phyloP scores from a whole-genome alignment of 2,113 vertebrate species.

The Sebastes schlegelii region DNA sequence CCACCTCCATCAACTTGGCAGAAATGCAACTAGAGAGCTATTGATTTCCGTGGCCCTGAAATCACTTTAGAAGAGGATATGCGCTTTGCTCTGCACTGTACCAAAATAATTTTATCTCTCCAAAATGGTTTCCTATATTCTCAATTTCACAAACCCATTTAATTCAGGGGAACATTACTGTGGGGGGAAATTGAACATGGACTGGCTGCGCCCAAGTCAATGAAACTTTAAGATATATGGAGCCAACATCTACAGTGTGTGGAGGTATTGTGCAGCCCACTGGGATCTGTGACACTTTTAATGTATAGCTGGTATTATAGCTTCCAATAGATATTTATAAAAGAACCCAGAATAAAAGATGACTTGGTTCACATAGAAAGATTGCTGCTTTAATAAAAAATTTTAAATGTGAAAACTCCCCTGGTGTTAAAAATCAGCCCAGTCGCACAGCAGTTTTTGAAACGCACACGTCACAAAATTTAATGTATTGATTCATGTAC shows the following conservation, averaged over 20 bases:
- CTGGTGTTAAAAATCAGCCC: neutral
- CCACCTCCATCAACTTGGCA: constrained; percentile 77
- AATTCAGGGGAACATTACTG: constrained; percentile 66
- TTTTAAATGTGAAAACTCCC: constrained; percentile 11
- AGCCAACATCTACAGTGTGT: constrained; percentile 45
- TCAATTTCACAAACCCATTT: constrained; percentile 72
- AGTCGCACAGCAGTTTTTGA: too few species aligned
- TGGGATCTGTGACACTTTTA: constrained; percentile 43
- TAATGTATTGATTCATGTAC: too few species aligned
- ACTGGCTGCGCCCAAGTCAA: constrained; percentile 45
- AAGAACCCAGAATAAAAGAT: constrained; percentile 32
- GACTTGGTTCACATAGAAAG: constrained; percentile 14
- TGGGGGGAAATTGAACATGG: constrained; percentile 70
- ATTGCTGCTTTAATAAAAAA: constrained; percentile 16
- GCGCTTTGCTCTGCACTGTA: constrained; percentile 72
- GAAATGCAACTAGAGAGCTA: constrained; percentile 78
- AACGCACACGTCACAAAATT: too few species aligned
- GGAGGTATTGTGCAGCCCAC: constrained; percentile 24
- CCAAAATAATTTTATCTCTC: constrained; percentile 77
- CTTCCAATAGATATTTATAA: constrained; percentile 47
- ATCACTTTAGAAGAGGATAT: constrained; percentile 77
- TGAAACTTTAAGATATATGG: constrained; percentile 55
- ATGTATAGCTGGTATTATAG: constrained; percentile 47
- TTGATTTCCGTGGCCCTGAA: constrained; percentile 77
- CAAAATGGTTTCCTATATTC: constrained; percentile 77